Base-by-base conservation (phyloP, 2,797 vertebrate genomes). In the Rhodeus uyekii region DNA sequence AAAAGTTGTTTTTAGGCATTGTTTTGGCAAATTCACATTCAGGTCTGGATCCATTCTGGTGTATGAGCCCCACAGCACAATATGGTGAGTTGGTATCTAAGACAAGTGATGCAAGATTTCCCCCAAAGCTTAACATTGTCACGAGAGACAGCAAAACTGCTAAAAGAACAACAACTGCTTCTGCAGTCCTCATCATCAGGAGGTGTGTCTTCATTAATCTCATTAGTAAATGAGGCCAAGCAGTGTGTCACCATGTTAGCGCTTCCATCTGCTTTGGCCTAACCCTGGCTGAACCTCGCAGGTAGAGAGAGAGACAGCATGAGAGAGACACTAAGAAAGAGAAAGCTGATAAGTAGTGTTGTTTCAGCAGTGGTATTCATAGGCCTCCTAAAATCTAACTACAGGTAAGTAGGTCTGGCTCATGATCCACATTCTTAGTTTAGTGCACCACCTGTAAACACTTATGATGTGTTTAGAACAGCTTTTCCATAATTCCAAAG, bases 181-280 rank as follows among this genome's bases (percentile, higher is more conserved):
- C n/a, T 34, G 38, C 50, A 36, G 38, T 76, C 27, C n/a, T 55
- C 22, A 34, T 14, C 27, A 76, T 19, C 39, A 8, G 85, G 88
- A 65, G 80, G 80, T 78, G 79, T 67, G 18, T 82, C 58, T 55
- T 72, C 36, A 6, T 64, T 94, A 95, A 95, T 89, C 93, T 90
- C 82, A 93, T 95, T 95, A 95, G 32, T 89, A 86, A 94, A 93
- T 75, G 90, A 93, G 93, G 93, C 83, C 92, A 93, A 91, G 89
- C 76, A 72, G 87, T 90, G 89, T 93, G 90, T 94, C 84, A 84
- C 84, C 81, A 46, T 72, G 63, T 74, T 86, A 87, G 80, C 76
- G 36, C 58, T 78, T 84, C 88, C 81, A 84, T 68, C 91, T 82
- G 80, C 90, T 90, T 87, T 85, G 88, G 89, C 89, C 73, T 81